Evolutionary conservation across 2,113 vertebrate genomes (phyloP).

Genomic region (Antechinus flavipes): DNA sequence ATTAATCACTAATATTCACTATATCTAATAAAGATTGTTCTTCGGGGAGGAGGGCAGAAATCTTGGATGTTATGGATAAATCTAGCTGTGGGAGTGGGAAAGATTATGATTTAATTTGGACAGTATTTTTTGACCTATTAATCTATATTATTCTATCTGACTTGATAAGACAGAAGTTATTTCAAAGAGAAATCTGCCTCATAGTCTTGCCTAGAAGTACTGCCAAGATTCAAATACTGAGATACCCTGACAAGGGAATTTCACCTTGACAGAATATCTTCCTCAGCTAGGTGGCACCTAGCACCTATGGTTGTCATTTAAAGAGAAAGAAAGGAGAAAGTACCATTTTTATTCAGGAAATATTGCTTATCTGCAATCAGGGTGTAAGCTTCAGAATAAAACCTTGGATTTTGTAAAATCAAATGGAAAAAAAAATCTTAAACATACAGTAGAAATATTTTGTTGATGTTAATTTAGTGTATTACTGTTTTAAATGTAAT

Average conservation of each 20-base stretch:
- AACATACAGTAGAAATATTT: conserved; percentile 43
- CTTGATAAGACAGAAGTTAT: not conserved
- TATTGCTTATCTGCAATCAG: conserved; percentile 45
- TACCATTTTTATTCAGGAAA: conserved; percentile 3
- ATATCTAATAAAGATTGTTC: not conserved
- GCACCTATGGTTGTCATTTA: conserved; percentile 57
- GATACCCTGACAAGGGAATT: conserved; percentile 33
- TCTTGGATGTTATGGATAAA: not conserved
- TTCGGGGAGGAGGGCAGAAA: not conserved
- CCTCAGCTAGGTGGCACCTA: conserved; percentile 67
- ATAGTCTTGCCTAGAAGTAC: not conserved
- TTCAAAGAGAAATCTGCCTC: conserved; percentile 46
- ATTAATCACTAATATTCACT: not conserved
- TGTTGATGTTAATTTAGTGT: conserved; percentile 5
- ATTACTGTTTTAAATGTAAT: conserved; percentile 19
- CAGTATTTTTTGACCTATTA: conserved; percentile 41
- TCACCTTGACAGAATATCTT: conserved; percentile 61
- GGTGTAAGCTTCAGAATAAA: conserved; percentile 12
- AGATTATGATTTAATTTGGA: not conserved
- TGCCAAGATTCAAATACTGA: not conserved
- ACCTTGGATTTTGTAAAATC: conserved; percentile 12
- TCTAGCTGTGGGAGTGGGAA: not conserved
- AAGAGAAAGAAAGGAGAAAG: not conserved
- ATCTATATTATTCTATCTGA: conserved; percentile 53
- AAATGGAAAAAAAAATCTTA: conserved; percentile 27